A percentile compares a stretch with the other conserved stretches of the same genome.
Evolutionary conservation across 2,113 vertebrate species (phyloP).

Genomic region (Gallinago jamesoni): DNA sequence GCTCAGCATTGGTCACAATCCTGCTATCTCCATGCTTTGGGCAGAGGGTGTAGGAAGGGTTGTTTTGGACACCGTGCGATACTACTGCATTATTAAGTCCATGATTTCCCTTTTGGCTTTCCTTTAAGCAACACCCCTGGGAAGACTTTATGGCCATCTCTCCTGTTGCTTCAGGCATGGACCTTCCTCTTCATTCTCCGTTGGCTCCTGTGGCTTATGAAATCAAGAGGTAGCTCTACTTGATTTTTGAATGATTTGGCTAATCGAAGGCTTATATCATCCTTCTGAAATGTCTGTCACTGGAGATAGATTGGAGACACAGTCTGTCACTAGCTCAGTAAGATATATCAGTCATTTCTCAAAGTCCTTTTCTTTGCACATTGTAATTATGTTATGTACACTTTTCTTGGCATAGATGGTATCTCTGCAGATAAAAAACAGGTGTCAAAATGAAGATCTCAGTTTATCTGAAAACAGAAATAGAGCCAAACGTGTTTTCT

Average conservation of each 20-base stretch:
- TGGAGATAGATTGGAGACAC: not conserved
- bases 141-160: not conserved
- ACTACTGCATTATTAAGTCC: not conserved
- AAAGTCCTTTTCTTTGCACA: not conserved
- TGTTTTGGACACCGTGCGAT: not conserved
- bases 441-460: not conserved
- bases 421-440: not conserved
- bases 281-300: not conserved
- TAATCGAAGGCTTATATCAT: rapidly evolving
- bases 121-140: not conserved
- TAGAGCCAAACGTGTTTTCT: not conserved
- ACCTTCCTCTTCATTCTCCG: not conserved
- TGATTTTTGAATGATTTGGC: not conserved
- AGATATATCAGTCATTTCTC: not conserved
- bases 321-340: not conserved
- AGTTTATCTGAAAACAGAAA: not conserved
- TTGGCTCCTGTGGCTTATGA: not conserved
- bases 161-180: not conserved
- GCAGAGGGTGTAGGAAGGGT: not conserved
- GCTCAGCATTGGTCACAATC: not conserved
- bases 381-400: not conserved
- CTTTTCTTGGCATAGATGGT: not conserved
- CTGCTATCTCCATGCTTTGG: rapidly evolving
- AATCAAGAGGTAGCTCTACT: not conserved
- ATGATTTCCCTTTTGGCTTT: not conserved